A percentile compares a stretch with the other conserved stretches of the same genome.
These are phyloP conservation scores for Xyliphius kryptos DNA, from an alignment of 2,113 vertebrate species.

Conservation along the genomic window DNA sequence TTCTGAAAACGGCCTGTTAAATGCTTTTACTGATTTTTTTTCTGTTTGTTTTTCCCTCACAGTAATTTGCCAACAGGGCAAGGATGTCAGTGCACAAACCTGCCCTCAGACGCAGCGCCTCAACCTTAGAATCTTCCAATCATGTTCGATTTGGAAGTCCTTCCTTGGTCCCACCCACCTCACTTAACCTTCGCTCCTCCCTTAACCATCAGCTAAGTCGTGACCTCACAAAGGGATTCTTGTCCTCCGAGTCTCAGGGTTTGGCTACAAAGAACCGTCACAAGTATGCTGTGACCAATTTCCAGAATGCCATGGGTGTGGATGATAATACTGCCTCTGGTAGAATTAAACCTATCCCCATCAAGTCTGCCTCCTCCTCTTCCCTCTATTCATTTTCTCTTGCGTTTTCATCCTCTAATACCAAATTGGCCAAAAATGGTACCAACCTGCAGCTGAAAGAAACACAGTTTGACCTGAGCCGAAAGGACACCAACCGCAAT, in stretches of 20 bases:
- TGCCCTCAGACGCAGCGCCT: slow-evolving; percentile 63
- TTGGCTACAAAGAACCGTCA: slow-evolving; percentile 85
- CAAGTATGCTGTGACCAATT: slow-evolving; percentile 81
- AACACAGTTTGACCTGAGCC: slow-evolving; percentile 84
- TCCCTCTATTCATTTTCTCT: slow-evolving; percentile 58
- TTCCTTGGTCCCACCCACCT: slow-evolving; percentile 76
- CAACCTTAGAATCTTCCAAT: slow-evolving; percentile 72
- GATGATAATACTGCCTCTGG: slow-evolving; percentile 67
- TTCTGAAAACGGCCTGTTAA: no score
- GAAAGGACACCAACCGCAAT: slow-evolving; percentile 64
- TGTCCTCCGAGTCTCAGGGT: slow-evolving; percentile 67
- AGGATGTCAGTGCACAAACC: slow-evolving; percentile 86
- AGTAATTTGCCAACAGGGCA: slow-evolving; percentile 51
- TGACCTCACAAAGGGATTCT: slow-evolving; percentile 76
- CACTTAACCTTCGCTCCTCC: slow-evolving; percentile 85
- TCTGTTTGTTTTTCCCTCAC: slow-evolving; percentile 35
- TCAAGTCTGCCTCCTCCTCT: slow-evolving; percentile 66
- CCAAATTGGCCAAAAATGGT: slow-evolving; percentile 93
- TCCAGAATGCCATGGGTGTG: slow-evolving; percentile 85
- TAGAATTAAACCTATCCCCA: slow-evolving; percentile 62
- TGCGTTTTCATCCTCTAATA: slow-evolving; percentile 72
- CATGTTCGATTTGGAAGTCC: slow-evolving; percentile 55
- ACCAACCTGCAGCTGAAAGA: slow-evolving; percentile 93
- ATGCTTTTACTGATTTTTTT: slow-evolving; percentile 9
- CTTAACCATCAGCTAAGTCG: slow-evolving; percentile 88